Percentiles rank a stretch among this genome's conserved stretches.
Evolutionary conservation across 2,888 invertebrate species (phyloP).

Genomic region (Timema podura): DNA sequence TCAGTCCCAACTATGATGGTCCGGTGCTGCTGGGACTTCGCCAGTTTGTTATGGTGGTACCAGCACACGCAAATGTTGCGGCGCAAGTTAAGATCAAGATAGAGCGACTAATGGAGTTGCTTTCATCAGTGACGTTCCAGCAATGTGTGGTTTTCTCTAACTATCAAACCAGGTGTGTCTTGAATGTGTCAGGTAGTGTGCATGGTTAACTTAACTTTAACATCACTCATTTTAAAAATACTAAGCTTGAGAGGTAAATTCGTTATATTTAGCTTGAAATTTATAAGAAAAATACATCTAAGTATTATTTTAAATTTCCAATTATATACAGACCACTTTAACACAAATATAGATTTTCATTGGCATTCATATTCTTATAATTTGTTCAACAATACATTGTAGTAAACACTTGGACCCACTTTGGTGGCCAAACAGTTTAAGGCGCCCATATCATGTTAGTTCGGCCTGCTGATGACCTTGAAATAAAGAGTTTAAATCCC

Average conservation of each 20-base stretch:
- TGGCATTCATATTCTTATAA: too few relatives aligned
- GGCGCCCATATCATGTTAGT: too few relatives aligned
- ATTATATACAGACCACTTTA: too few relatives aligned
- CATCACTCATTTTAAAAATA: background rate
- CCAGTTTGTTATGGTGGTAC: slow-evolving; percentile 68
- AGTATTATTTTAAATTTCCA: slow-evolving; percentile 8
- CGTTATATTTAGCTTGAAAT: slow-evolving; percentile 8
- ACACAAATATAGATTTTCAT: too few relatives aligned
- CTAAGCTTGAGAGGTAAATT: background rate
- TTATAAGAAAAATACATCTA: background rate
- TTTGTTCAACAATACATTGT: too few relatives aligned
- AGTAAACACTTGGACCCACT: too few relatives aligned
- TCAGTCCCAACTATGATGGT: slow-evolving; percentile 64
- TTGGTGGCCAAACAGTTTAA: too few relatives aligned
- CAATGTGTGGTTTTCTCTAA: slow-evolving; percentile 92
- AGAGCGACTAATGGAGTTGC: slow-evolving; percentile 60
- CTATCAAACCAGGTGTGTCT: slow-evolving; percentile 63
- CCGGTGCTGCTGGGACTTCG: slow-evolving; percentile 72
- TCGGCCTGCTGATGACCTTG: too few relatives aligned
- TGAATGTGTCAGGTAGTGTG: background rate
- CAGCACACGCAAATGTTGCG: slow-evolving; percentile 57
- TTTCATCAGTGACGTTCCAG: slow-evolving; percentile 70
- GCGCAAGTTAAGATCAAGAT: slow-evolving; percentile 59
- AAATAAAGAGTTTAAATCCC: too few relatives aligned
- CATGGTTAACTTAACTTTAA: background rate